Conservation (phyloP, 2,113 vertebrate genomes). For the Xiphophorus maculatus region DNA sequence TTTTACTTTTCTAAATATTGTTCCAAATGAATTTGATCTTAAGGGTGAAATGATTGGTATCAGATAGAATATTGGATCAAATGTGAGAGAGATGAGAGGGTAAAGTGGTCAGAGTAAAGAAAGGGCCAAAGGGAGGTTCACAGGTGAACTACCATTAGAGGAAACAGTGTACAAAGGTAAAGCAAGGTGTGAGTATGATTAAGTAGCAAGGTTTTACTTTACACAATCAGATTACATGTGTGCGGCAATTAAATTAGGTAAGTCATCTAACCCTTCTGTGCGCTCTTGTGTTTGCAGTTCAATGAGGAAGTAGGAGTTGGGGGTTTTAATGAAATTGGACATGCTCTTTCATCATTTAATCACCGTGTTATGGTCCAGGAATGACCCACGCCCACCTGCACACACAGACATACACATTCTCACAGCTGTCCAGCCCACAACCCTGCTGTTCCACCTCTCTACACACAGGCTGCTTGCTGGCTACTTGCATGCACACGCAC, state of each 20-base stretch:
- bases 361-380: slow-evolving; percentile 65
- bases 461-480: slow-evolving; percentile 25
- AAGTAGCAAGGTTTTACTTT: slow-evolving; percentile 61
- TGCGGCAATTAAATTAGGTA: slow-evolving; percentile 61
- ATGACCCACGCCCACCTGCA: slow-evolving; percentile 59
- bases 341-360: slow-evolving; percentile 77
- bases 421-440: slow-evolving; percentile 24
- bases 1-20: not conserved
- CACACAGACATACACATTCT: slow-evolving; percentile 9
- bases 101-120: slow-evolving; percentile 21
- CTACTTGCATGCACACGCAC: slow-evolving; percentile 14
- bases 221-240: slow-evolving; percentile 63
- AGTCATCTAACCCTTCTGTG: slow-evolving; percentile 29
- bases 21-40: not conserved
- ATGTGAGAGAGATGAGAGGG: not conserved
- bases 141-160: not conserved
- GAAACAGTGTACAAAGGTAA: slow-evolving; percentile 21
- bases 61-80: not conserved
- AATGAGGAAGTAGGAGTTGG: slow-evolving; percentile 34
- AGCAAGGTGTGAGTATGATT: slow-evolving; percentile 48
- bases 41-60: not conserved
- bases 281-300: not conserved
- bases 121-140: slow-evolving; percentile 22
- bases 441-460: slow-evolving; percentile 42
- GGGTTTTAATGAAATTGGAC: slow-evolving; percentile 60